phyloP scores from a whole-genome alignment of 2,888 invertebrate genomes.

The Blastobasis adustella region DNA sequence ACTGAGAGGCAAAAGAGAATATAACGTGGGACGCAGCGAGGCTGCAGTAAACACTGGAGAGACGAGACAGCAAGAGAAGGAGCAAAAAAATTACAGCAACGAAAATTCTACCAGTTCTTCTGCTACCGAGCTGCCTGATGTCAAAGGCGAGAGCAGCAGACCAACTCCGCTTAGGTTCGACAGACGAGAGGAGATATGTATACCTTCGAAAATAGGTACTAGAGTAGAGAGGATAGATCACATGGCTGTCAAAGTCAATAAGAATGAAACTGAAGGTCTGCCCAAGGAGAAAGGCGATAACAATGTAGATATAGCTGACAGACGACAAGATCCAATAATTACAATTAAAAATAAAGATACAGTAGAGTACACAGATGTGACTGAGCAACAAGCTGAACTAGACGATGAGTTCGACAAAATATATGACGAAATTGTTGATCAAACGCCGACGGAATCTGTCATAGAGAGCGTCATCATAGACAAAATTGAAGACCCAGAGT shows the following conservation, averaged over 20 bases:
- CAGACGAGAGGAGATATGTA: too few species aligned
- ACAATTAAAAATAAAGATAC: constrained; percentile 1
- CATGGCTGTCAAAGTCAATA: too few species aligned
- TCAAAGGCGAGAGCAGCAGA: too few species aligned
- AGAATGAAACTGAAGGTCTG: too few species aligned
- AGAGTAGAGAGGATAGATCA: too few species aligned
- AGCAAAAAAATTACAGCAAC: too few species aligned
- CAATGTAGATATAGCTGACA: background rate
- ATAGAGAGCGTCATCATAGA: constrained; percentile 28
- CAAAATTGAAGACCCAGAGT: constrained; percentile 41
- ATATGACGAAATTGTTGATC: constrained; percentile 46
- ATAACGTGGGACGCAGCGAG: background rate
- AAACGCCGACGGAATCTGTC: constrained; percentile 9
- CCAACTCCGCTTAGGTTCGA: too few species aligned
- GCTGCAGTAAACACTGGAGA: too few species aligned
- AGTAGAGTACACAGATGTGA: constrained; percentile 7
- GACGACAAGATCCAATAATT: background rate
- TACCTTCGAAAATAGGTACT: too few species aligned
- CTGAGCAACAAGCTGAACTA: constrained; percentile 9
- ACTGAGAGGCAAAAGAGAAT: constrained; percentile 17
- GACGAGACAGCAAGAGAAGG: too few species aligned
- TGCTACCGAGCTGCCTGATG: too few species aligned
- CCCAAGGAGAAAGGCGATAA: background rate
- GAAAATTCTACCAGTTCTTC: too few species aligned
- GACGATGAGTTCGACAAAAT: constrained; percentile 62